Base-by-base conservation (phyloP, 2,797 vertebrate species). In the Hephaestus fuliginosus region DNA sequence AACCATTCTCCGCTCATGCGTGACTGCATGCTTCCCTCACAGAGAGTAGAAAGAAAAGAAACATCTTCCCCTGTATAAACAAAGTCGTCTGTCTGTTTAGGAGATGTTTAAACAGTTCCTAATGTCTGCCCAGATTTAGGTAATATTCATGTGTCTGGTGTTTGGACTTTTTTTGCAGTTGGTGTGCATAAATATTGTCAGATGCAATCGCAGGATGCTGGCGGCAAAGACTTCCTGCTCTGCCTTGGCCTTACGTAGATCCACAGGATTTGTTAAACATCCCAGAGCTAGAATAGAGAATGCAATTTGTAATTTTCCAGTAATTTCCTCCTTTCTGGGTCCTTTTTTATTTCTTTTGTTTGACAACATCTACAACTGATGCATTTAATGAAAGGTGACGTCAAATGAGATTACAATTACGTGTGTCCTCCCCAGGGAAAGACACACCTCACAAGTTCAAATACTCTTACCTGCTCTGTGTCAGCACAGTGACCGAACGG, bases 1-100 rank as follows among this genome's bases (percentile, higher is more conserved):
- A 93, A 93, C 77, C 92, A 90, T 94, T 89, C 91, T 95, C 77
- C 81, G 83, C 95, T 96, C 94, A 96, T 95, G 95, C 94, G 82
- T 95, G 95, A 96, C 92, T 93, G 95, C 89, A 80, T 93, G 91
- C 85, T 80, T 92, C 80, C 89, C 88, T 93, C 90, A 70, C 91
- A 88, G 86, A 93, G 82, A 89, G 90, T 41, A 80, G 88, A 78
- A 83, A 89, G 85, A 91, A 88, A 81, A 78, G 89, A 92, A 90
- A 87, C 91, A 85, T 94, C 91, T 91, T 92, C 82, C 81, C 57
- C 85, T 90, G 83, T 81, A 83, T 93, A 94, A 94, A 95, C 94
- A 90, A 87, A 88, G 86, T 86, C 87, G 84, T 86, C 90, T 82
- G 92, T 92, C 84, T 94, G 93, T 94, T 95, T 94, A 80, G 85